phyloP scores from a whole-genome alignment of 1,140 invertebrate species.

The Tetragonula clypearis region DNA sequence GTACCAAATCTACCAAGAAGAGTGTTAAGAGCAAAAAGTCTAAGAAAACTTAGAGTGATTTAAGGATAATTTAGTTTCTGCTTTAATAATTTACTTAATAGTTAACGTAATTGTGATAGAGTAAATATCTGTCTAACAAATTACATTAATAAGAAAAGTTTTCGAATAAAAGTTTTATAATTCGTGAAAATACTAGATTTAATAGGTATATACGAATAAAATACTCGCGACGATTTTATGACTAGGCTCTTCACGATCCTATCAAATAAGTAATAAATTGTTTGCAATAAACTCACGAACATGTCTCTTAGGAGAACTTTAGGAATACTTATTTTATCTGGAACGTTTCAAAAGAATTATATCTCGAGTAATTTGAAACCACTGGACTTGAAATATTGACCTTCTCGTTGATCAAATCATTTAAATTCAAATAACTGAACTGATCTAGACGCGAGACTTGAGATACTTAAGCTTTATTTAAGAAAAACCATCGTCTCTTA shows the following conservation, averaged over 20 bases:
- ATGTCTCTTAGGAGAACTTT: no score
- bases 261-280: no score
- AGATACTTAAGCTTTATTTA: not conserved
- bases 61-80: not conserved
- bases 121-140: not conserved
- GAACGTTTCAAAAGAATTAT: no score
- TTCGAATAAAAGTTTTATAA: no score
- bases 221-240: no score
- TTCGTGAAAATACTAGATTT: no score
- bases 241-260: no score
- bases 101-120: not conserved
- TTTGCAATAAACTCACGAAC: no score
- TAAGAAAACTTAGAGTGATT: conserved; percentile 1
- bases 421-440: not conserved
- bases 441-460: not conserved
- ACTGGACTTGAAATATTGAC: not conserved
- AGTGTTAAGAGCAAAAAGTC: not conserved
- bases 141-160: not conserved
- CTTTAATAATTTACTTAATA: not conserved
- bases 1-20: not conserved
- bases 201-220: no score
- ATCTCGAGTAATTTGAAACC: no score
- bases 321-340: no score
- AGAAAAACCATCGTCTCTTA: not conserved
- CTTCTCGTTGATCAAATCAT: not conserved